These are phyloP conservation scores for Bungarus multicinctus DNA, from an alignment of 2,113 vertebrate species.

Conservation along the genomic window DNA sequence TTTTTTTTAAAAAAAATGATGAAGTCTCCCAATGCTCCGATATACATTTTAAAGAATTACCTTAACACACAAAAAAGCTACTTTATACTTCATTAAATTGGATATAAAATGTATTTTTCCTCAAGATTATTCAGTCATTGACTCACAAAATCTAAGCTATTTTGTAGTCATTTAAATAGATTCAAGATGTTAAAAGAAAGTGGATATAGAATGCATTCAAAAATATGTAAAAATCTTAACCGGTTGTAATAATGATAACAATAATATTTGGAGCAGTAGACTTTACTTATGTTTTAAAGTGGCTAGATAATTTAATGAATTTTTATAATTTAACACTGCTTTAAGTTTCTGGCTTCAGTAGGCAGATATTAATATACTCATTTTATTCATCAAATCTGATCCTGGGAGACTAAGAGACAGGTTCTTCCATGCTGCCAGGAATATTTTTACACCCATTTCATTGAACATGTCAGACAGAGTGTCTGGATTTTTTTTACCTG, in stretches of 20 bases:
- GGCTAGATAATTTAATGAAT: background rate
- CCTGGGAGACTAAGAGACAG: background rate
- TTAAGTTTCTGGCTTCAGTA: background rate
- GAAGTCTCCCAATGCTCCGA: constrained; percentile 38
- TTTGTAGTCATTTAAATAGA: background rate
- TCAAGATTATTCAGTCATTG: constrained; percentile 16
- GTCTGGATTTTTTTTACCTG: background rate
- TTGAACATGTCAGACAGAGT: background rate
- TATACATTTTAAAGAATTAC: constrained; percentile 5
- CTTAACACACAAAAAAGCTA: constrained; percentile 22
- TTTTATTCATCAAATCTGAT: background rate
- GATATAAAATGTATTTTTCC: background rate
- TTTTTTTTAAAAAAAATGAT: constrained; percentile 37
- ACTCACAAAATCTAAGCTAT: background rate
- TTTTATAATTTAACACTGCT: background rate
- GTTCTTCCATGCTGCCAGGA: background rate
- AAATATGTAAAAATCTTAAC: background rate
- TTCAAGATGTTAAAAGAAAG: constrained; percentile 12
- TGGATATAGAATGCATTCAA: background rate
- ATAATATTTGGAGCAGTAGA: background rate
- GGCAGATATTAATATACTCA: background rate
- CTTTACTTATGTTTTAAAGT: background rate
- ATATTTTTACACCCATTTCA: background rate
- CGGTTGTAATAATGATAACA: background rate
- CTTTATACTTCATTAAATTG: constrained; percentile 34